Evolutionary conservation across 2,888 invertebrate genomes (phyloP).

Genomic region (Marronus borbonicus): DNA sequence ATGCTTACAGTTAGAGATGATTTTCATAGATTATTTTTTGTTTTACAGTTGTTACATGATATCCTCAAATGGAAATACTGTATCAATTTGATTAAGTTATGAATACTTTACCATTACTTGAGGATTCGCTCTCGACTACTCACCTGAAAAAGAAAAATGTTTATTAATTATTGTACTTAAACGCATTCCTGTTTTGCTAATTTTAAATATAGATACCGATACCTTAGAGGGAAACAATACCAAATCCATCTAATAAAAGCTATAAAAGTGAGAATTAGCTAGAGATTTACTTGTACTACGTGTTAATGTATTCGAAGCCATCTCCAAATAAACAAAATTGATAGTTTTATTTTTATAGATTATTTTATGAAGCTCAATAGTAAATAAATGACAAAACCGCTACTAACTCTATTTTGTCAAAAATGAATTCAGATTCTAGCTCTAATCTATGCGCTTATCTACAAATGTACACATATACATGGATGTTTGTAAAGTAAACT

Average conservation of each 20-base stretch:
- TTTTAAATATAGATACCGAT: background rate
- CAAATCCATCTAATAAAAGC: background rate
- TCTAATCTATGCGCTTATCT: too few species aligned
- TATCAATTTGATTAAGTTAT: background rate
- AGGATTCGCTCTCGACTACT: background rate
- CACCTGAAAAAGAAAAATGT: constrained; percentile 9
- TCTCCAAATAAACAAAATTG: too few species aligned
- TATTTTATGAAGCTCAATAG: too few species aligned
- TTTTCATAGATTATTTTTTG: background rate
- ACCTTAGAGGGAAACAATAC: background rate
- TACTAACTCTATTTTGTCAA: too few species aligned
- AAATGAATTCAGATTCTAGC: too few species aligned
- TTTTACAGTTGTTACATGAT: background rate
- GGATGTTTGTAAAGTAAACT: too few species aligned
- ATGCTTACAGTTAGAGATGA: background rate
- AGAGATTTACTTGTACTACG: background rate
- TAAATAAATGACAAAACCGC: too few species aligned
- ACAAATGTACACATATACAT: too few species aligned
- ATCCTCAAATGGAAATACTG: background rate
- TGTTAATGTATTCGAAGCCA: too few species aligned
- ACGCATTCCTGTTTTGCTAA: background rate
- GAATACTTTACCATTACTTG: constrained; percentile 11
- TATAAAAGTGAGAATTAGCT: background rate
- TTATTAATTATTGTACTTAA: background rate
- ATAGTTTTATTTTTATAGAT: too few species aligned